A percentile compares a stretch with the other conserved stretches of the same genome.
These are phyloP conservation scores for Auanema sp. DNA, from an alignment of 2,888 invertebrate species.

Conservation along the genomic window DNA sequence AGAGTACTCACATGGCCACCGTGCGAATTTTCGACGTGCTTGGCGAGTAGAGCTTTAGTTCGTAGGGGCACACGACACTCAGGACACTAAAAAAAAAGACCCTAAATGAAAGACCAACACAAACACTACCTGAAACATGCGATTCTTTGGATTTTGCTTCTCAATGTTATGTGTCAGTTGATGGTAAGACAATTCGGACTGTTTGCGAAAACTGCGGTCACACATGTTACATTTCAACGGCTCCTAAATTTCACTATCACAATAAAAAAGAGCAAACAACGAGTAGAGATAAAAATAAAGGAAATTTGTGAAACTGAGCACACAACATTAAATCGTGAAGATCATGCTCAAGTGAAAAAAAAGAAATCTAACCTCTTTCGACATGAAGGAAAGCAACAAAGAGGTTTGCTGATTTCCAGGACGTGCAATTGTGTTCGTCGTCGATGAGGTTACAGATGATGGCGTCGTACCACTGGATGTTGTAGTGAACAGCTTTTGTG, in stretches of 20 bases:
- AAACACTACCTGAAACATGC: slow-evolving; percentile 32
- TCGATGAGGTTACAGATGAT: slow-evolving; percentile 1
- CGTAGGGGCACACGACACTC: slow-evolving; percentile 63
- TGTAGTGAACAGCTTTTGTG: slow-evolving; percentile 15
- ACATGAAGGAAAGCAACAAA: slow-evolving; percentile 11
- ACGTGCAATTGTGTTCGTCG: neutral
- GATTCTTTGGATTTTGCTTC: slow-evolving; percentile 66
- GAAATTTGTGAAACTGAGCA: neutral
- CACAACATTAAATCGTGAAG: neutral
- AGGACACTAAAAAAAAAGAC: slow-evolving; percentile 56
- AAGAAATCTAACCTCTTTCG: slow-evolving; percentile 12
- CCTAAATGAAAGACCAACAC: slow-evolving; percentile 72
- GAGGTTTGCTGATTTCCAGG: neutral
- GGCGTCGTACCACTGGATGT: neutral
- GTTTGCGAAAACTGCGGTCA: slow-evolving; percentile 86
- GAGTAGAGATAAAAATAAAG: too few relatives aligned
- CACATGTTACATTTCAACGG: slow-evolving; percentile 71
- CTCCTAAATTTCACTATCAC: slow-evolving; percentile 19
- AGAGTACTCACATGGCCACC: slow-evolving; percentile 26
- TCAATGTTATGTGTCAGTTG: slow-evolving; percentile 60
- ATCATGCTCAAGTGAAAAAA: neutral
- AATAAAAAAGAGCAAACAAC: slow-evolving; percentile 2
- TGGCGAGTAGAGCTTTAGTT: slow-evolving; percentile 57
- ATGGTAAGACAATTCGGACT: slow-evolving; percentile 65
- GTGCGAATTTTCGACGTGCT: slow-evolving; percentile 49